Conservation (phyloP, 2,797 vertebrate genomes). For the Chrysocyon brachyurus region DNA sequence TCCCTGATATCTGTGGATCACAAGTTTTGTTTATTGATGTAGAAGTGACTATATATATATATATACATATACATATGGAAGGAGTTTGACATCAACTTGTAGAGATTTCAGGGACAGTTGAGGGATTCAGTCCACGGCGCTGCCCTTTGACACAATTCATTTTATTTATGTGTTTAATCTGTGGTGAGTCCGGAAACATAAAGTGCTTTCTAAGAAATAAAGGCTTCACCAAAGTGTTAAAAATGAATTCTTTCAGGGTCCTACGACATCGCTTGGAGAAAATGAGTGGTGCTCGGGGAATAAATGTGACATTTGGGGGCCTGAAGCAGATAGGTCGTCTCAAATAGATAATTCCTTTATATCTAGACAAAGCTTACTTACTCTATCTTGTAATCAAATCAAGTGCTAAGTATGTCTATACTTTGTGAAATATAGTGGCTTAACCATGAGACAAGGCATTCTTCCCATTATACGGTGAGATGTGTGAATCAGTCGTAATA, state of each 20-base stretch:
- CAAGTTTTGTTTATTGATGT: background rate
- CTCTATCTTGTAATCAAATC: background rate
- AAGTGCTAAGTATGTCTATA: background rate
- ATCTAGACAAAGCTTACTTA: background rate
- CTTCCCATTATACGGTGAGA: background rate
- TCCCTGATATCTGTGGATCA: background rate
- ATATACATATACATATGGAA: background rate
- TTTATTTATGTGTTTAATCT: slow-evolving; percentile 76
- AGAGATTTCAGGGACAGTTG: background rate
- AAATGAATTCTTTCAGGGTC: slow-evolving; percentile 59
- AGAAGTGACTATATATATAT: background rate
- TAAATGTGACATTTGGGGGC: background rate
- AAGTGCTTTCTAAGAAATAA: slow-evolving; percentile 63
- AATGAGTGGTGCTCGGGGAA: background rate
- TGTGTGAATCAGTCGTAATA: background rate
- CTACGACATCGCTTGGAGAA: background rate
- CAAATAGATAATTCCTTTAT: background rate
- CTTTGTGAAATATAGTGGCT: background rate
- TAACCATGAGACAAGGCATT: background rate
- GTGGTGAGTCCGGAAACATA: slow-evolving; percentile 19
- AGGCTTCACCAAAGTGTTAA: slow-evolving; percentile 23
- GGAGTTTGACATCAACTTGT: background rate
- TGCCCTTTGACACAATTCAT: background rate
- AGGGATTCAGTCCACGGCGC: background rate
- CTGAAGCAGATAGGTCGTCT: background rate